Percentiles rank a stretch among this genome's conserved stretches.
Evolutionary conservation across 2,113 vertebrate genomes (phyloP).

Genomic region (Morone chrysops): DNA sequence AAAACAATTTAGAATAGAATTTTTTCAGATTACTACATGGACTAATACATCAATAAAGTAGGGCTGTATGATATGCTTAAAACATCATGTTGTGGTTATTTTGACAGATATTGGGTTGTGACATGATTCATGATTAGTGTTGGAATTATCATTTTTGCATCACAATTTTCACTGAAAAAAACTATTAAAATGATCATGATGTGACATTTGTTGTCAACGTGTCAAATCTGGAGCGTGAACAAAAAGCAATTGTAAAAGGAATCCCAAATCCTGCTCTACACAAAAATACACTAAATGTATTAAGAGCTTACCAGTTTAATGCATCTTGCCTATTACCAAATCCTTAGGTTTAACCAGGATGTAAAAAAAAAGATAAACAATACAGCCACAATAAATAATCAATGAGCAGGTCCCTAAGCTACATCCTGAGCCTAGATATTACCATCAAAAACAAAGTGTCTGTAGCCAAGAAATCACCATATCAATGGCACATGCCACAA

Average conservation of each 20-base stretch:
- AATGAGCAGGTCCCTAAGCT: conserved; percentile 80
- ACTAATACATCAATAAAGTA: neutral
- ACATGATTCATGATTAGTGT: too few relatives aligned
- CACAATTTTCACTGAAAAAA: too few relatives aligned
- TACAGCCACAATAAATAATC: conserved; percentile 85
- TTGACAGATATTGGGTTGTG: too few relatives aligned
- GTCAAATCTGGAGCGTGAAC: neutral
- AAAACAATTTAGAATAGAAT: neutral
- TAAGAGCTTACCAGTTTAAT: conserved; percentile 62
- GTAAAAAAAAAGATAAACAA: conserved; percentile 75
- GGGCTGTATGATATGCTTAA: too few relatives aligned
- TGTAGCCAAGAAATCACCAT: conserved; percentile 97
- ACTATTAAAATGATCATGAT: too few relatives aligned
- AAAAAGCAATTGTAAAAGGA: neutral
- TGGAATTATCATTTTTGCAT: too few relatives aligned
- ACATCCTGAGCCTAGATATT: conserved; percentile 76
- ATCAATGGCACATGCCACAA: conserved; percentile 99
- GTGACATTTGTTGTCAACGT: too few relatives aligned
- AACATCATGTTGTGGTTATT: neutral
- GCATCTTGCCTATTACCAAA: conserved; percentile 63
- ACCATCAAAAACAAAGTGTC: conserved; percentile 89
- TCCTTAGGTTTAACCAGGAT: conserved; percentile 73
- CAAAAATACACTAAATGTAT: conserved; percentile 31
- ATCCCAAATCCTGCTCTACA: neutral
- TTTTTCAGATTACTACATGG: neutral